These are phyloP conservation scores for Nemopilema nomurai DNA, from an alignment of 30 jellyfish, hydroid and myxozoan genomes.

Conservation along the genomic window DNA sequence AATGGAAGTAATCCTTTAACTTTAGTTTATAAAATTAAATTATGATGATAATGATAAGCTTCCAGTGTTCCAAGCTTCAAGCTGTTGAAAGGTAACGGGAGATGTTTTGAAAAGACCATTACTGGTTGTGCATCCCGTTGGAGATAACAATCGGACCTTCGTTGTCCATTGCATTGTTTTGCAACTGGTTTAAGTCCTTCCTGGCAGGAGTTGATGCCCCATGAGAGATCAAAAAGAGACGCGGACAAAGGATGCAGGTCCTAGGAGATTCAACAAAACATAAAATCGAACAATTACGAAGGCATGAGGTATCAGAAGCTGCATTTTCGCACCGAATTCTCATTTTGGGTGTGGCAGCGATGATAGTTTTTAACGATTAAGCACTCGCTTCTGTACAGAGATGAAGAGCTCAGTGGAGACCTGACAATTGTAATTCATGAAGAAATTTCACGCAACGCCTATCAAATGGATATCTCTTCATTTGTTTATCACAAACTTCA, in stretches of 20 bases:
- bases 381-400: too few species aligned
- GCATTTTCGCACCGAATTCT: too few species aligned
- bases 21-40: neutral
- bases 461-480: too few species aligned
- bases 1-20: neutral
- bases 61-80: neutral
- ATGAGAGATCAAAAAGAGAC: neutral
- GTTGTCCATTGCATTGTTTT: neutral
- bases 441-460: too few species aligned
- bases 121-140: neutral
- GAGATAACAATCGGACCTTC: neutral
- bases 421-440: too few species aligned
- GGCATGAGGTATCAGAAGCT: too few species aligned
- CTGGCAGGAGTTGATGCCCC: neutral
- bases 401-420: too few species aligned
- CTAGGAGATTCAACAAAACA: neutral
- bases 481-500: too few species aligned
- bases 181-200: neutral
- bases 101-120: neutral
- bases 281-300: too few species aligned
- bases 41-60: constrained; percentile 8
- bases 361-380: too few species aligned
- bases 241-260: neutral
- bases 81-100: constrained; percentile 22
- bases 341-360: too few species aligned